Base-by-base conservation (phyloP, 2,888 invertebrate species). In the Stratiomys singularior region DNA sequence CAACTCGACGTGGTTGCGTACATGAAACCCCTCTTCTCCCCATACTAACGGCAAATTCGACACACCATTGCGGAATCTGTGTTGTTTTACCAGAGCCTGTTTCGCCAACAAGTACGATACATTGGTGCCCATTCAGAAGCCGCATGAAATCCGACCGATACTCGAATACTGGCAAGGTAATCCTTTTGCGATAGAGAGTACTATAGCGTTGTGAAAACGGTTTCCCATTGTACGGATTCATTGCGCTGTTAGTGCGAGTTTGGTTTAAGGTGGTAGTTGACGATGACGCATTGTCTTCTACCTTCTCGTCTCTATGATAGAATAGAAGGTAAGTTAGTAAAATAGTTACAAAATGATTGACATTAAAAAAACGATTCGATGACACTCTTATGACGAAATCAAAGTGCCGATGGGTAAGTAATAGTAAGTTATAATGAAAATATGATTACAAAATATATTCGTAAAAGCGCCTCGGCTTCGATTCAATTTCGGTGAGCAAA, bases 21-120 rank as follows among this genome's bases (percentile, higher is more conserved):
- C 99, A 99, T 5, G 98, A 97, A 0, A 99, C 98, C 2, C 92
- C 94, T 84, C 93, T 93, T 81, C 89, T 89, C 0, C 93, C 93
- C 77, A 90, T 87, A 0, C 90, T 88, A 44, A 90, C 85, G 0
- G 94, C 91, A 86, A 91, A 93, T 81, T 94, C 94, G 0, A 94
- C 93, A 84, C 94, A 94, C 96, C 97, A 97, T 88, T 97, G 99
- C 0, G 99, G 99, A 83, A 99, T 99, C 89, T 98, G 99, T 13
- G 99, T 99, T 0, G 99, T 99, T 89, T 99, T 99, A 0, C 99
- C 99, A 1, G 98, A 98, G n/a, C 99, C 99, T 0, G 98, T 99
- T 86, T 99, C 99, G 82, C 99, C 99, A 2, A 99, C 99, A 0
- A 99, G 89, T 1, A 99, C 98, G 28, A 98, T 95, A 81, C 95